Base-by-base conservation (phyloP, 2,113 vertebrate genomes). In the Daphoenositta chrysoptera region DNA sequence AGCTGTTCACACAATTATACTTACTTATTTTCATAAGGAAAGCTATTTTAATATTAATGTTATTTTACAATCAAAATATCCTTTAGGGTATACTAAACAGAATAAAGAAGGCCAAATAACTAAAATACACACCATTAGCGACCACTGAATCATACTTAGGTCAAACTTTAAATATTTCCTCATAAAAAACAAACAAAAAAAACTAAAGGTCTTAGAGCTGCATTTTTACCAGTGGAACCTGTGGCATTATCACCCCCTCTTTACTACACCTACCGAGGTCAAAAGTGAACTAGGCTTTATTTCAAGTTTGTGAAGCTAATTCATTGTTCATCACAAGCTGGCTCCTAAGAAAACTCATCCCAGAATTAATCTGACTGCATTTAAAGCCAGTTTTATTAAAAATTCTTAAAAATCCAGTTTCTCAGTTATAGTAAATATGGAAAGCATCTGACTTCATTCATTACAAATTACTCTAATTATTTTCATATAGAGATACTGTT, bases 81-180 rank as follows among this genome's bases (percentile, higher is more conserved):
- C 16, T 79, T 68, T 71, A 51, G 18, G 4, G 17, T 44, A 14
- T 15, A n/a, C 80, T 64, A 50, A 79, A 50, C 4, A 72, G 8
- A 84, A 64, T 31, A 45, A 88, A 42, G 10, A 23, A 78, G 61
- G 26, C 8, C 57, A 60, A 17, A 11, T 47, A 64, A 23, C 16
- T 54, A 58, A 82, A 80, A 7, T 2, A 26, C 4, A 30, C 6
- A 27, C 0, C 2, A 28, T 10, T 51, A 83, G 40, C 0, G 0
- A 57, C 22, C 22, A 63, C 1, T 30, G 13, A 60, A 66, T 7
- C 39, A 30, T n/a, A 27, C 37, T 70, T 39, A 15, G 5, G 20
- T 24, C 72, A 53, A 72, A 44, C 11, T 53, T 71, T 13, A 82
- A 70, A 11, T 54, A 75, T 70, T 75, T 75, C 10, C 19, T 61